These are phyloP conservation scores for Druon quercuslanigerum DNA, from an alignment of 1,140 invertebrate species.

Conservation along the genomic window DNA sequence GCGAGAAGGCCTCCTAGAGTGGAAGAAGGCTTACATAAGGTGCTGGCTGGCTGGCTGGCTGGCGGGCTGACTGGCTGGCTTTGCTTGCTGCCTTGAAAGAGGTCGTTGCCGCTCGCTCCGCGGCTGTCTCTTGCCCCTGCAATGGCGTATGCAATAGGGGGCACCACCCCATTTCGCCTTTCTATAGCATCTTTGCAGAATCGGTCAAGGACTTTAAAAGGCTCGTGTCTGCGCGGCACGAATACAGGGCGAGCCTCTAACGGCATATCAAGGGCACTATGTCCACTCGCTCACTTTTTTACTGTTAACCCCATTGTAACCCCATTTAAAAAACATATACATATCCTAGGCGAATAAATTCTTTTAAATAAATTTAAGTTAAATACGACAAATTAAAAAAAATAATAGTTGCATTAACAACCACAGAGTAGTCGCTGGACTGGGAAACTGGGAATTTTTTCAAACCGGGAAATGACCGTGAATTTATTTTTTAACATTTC, in stretches of 20 bases:
- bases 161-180: background rate
- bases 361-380: too few relatives aligned
- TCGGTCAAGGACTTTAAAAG: conserved; percentile 31
- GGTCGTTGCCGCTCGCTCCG: conserved; percentile 49
- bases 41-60: conserved; percentile 35
- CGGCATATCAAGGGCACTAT: conserved; percentile 28
- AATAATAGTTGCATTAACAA: too few relatives aligned
- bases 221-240: conserved; percentile 25
- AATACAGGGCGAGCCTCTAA: conserved; percentile 23
- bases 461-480: too few relatives aligned
- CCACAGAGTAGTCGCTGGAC: too few relatives aligned
- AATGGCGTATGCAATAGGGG: conserved; percentile 37
- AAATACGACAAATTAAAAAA: too few relatives aligned
- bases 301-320: conserved; percentile 22
- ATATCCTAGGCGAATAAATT: too few relatives aligned
- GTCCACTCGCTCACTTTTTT: conserved; percentile 27
- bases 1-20: conserved; percentile 39
- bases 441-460: too few relatives aligned
- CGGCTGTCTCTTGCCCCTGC: conserved; percentile 40
- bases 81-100: conserved; percentile 57
- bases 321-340: background rate
- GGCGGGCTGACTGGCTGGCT: too few relatives aligned
- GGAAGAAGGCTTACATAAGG: conserved; percentile 53
- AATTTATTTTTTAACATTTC: too few relatives aligned
- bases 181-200: conserved; percentile 10